These are phyloP conservation scores for Formica selysi DNA, from an alignment of 1,140 invertebrate genomes.

Conservation along the genomic window DNA sequence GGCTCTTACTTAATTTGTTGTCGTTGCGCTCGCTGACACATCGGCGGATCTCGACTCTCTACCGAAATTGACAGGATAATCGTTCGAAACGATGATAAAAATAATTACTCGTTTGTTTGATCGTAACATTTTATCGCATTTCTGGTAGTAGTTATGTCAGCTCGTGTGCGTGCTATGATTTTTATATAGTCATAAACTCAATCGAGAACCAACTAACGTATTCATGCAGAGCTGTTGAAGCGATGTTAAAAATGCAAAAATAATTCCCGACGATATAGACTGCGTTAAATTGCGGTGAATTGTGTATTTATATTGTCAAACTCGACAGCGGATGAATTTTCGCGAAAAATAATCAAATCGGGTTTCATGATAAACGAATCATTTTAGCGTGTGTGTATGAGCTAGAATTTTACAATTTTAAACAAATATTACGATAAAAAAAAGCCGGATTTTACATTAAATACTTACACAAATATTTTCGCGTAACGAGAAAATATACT, in stretches of 20 bases:
- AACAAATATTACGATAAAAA: not conserved
- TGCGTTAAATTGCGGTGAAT: conserved; percentile 30
- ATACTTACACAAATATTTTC: conserved; percentile 18
- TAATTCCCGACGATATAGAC: conserved; percentile 32
- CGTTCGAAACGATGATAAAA: not conserved
- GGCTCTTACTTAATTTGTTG: conserved; percentile 63
- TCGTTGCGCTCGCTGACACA: not conserved
- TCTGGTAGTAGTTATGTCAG: not conserved
- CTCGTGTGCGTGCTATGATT: not conserved
- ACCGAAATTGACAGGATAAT: not conserved
- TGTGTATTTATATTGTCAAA: conserved; percentile 24
- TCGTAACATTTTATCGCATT: not conserved
- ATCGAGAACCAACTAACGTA: conserved; percentile 35
- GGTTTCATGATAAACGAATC: conserved; percentile 29
- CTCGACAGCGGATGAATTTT: conserved; percentile 26
- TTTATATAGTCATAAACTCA: conserved; percentile 1
- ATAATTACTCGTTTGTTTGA: not conserved
- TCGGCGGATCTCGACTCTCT: not conserved
- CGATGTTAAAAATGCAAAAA: conserved; percentile 54
- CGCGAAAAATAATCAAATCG: conserved; percentile 16
- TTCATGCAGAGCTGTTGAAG: not conserved
- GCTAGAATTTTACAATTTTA: conserved; percentile 9
- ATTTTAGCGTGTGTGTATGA: not conserved
- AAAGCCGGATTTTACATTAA: conserved; percentile 6
- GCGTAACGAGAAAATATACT: not conserved